Evolutionary conservation across 2,113 vertebrate species (phyloP).

Genomic region (Leucopternis melanops): DNA sequence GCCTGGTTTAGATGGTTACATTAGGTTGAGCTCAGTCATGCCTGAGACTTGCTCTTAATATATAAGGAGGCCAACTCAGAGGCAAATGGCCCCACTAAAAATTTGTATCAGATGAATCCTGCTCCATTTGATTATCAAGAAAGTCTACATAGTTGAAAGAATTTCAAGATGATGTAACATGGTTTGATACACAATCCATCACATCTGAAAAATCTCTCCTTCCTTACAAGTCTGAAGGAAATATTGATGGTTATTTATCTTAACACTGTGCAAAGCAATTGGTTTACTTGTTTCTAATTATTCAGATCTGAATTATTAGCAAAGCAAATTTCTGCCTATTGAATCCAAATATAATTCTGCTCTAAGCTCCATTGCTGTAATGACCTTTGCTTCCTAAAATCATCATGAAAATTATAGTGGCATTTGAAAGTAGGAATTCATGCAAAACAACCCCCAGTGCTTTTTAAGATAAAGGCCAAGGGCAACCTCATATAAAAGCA

Average conservation of each 20-base stretch:
- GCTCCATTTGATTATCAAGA: neutral
- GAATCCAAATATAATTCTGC: neutral
- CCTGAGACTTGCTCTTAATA: neutral
- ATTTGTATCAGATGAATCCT: neutral
- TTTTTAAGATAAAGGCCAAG: neutral
- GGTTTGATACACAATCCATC: neutral
- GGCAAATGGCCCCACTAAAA: neutral
- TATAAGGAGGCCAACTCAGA: neutral
- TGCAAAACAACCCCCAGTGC: neutral
- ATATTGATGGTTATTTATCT: neutral
- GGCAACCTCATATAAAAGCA: neutral
- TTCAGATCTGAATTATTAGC: neutral
- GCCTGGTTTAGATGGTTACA: neutral
- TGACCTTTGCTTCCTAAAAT: neutral
- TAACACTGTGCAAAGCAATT: neutral
- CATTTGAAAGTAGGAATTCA: neutral
- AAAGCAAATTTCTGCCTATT: neutral
- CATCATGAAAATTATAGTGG: neutral
- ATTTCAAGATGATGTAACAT: neutral
- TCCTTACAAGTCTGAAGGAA: neutral
- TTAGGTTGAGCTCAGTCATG: neutral
- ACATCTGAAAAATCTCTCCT: neutral
- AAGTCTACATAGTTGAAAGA: neutral
- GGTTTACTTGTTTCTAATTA: neutral
- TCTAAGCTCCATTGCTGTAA: neutral